These are phyloP conservation scores for Pollenia griseotomentosa DNA, from an alignment of 2,888 invertebrate genomes.

Conservation along the genomic window DNA sequence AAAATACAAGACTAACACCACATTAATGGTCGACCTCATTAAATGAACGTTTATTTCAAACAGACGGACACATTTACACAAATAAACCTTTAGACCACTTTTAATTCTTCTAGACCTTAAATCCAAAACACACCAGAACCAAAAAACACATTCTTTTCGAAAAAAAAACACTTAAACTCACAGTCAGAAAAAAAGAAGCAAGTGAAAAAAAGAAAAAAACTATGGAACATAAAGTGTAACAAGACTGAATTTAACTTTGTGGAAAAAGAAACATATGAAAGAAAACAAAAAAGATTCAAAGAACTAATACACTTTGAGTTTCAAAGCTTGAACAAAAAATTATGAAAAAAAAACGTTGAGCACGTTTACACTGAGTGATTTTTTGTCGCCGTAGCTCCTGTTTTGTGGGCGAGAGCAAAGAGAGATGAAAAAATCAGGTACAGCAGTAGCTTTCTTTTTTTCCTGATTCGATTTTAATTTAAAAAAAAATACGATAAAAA, in stretches of 20 bases:
- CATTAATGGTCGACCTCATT: constrained; percentile 69
- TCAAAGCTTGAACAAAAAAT: constrained; percentile 9
- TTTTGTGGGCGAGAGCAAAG: background rate
- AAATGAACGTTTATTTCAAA: constrained; percentile 56
- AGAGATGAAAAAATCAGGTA: background rate
- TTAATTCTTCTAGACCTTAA: constrained; percentile 17
- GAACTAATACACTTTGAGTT: constrained; percentile 25
- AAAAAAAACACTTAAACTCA: background rate
- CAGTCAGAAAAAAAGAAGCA: constrained; percentile 16
- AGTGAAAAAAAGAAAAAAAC: background rate
- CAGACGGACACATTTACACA: constrained; percentile 26
- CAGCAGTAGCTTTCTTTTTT: too few species aligned
- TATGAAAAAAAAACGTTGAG: background rate
- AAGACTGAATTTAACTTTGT: constrained; percentile 7
- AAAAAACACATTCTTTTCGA: constrained; percentile 20
- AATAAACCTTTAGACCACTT: constrained; percentile 23
- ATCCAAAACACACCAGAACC: background rate
- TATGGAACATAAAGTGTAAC: constrained; percentile 25
- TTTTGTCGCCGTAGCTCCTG: too few species aligned
- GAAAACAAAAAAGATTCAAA: constrained; percentile 17
- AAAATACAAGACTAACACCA: constrained; percentile 61
- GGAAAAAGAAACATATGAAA: background rate
- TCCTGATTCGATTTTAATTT: too few species aligned
- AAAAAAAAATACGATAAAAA: too few species aligned
- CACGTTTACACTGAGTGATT: too few species aligned